Base-by-base conservation (phyloP, 2,797 vertebrate genomes). In the Anableps anableps region DNA sequence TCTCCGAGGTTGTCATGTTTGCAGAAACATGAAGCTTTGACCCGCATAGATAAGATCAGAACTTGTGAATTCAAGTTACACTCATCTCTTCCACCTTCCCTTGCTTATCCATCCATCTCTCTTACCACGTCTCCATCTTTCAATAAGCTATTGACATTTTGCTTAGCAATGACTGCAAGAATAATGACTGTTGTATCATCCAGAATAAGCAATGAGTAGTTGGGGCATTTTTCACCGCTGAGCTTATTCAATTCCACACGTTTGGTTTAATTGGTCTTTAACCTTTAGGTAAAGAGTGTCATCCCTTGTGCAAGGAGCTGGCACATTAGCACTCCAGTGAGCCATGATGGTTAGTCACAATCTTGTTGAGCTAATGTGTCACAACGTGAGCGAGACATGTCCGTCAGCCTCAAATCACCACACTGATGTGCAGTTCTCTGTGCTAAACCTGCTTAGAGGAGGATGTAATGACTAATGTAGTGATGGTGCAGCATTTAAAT, bases 71-170 rank as follows among this genome's bases (percentile, higher is more conserved):
- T 43, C 6, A 9, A 21, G 5, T 45, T 77, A 14, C 45, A 48
- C 36, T 48, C 13, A 5, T 14, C 62, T 70, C 47, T 62, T 76
- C 70, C 76, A 53, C 55, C 31, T 21, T 55, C 43, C 77, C 79
- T 80, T 6, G 26, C 47, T 66, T 71, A 71, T 75, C 80, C 76
- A 88, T 79, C 91, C 86, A 80, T 85, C 88, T 86, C 78, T 79
- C 76, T 85, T 77, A 77, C 48, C 76, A 43, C 36, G 80, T 87
- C 76, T 88, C 80, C 26, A 16, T 80, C 77, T 85, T 75, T 86
- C 72, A 91, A 92, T 90, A 92, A 89, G 86, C 81, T 94, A 94
- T 94, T 91, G 92, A 89, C 92, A 92, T 92, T 90, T 89, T 94
- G 86, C 88, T 94, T 92, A 93, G 93, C 88, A 92, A 94, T 91